Base-by-base conservation (phyloP, 2,888 invertebrate species). In the Eurytoma adleriae region DNA sequence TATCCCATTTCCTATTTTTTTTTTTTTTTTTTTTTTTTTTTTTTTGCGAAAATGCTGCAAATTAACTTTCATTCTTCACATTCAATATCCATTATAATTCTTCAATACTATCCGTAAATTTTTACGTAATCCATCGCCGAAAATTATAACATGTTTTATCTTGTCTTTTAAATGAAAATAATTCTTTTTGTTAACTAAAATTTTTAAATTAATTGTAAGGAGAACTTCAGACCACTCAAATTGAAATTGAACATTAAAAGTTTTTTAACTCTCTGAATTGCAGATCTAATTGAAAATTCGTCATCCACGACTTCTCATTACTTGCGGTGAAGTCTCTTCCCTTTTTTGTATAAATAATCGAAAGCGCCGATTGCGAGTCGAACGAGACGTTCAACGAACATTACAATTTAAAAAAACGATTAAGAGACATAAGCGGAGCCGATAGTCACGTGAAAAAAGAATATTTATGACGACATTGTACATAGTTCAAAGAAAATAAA, bases 221-320 rank as follows among this genome's bases (percentile, higher is more conserved):
- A 40, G 1, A 78, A 61, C 24, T 16, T 27, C 12, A 18, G 14
- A 78, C 67, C 30, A 54, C 20, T 24, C 4, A 62, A 27, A 48
- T 68, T 69, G 3, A 64, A 57, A 20, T 54, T n/a, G 40, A 40
- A 10, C 24, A 75, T 78, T 67, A 69, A 72, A 79, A 66, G 27
- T 59, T 57, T 73, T 78, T 78, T 74, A 52, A 71, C 40, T 77
- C 57, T 80, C 84, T 87, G 73, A 84, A 83, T 90, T 90, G 40
- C 89, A 90, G 90, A 87, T 89, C 85, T 79, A 87, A 86, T 84
- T 88, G 85, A 88, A 84, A 81, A 84, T 81, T 82, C 82, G 83
- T 81, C 83, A 79, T 80, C 84, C 77, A 40, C 67, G 76, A 82
- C 80, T 77, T 82, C 82, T 83, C 85, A 83, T 86, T 85, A 84